Evolutionary conservation across 1,140 invertebrate species (phyloP), one percentile per base, ranked within the genome.

Genomic region (Trachymyrmex cornetzi): DNA sequence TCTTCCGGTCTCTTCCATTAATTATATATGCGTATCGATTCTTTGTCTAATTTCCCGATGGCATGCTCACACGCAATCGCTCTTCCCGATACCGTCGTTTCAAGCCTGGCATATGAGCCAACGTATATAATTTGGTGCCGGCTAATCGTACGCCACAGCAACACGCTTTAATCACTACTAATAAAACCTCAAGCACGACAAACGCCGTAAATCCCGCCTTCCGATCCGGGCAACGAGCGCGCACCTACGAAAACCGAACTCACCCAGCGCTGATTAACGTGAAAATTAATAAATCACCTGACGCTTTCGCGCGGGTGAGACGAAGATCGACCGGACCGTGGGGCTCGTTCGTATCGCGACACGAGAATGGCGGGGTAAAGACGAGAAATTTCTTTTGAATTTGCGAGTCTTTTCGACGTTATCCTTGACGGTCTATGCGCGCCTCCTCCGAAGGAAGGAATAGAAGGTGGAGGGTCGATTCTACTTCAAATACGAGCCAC

Each of bases 401-500:
- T 80, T 55, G 27, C 53, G 27, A 64, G 53, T 55, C 55, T 72
- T 87, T 88, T 85, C 75, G 89, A 88, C 75, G 81, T 88, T 79
- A 90, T 84, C 64, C 61, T 53, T 38, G 61, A 75, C 7, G 24
- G 48, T 38, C 77, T 61, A 79, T 50, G 64, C 53, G 75, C 53
- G 50, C 50, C 38, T 69, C 44, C 84, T 86, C 59, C 88, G 55
- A 59, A 38, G 86, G 85, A 77, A 74, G 87, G 87, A 69, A 72
- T 87, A 90, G 90, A 88, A 91, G 91, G 92, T 90, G 90, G 92
- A 93, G 92, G 92, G 79, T 90, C 87, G 92, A 92, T 91, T 92
- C 91, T 93, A 93, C 92, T 93, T 93, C 93, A 93, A 93, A 93
- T 91, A 91, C 88, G 87, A 93, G 87, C 90, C 91, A 93, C 93